phyloP scores from a whole-genome alignment of 23 tunicate species.

The Halocynthia roretzi region DNA sequence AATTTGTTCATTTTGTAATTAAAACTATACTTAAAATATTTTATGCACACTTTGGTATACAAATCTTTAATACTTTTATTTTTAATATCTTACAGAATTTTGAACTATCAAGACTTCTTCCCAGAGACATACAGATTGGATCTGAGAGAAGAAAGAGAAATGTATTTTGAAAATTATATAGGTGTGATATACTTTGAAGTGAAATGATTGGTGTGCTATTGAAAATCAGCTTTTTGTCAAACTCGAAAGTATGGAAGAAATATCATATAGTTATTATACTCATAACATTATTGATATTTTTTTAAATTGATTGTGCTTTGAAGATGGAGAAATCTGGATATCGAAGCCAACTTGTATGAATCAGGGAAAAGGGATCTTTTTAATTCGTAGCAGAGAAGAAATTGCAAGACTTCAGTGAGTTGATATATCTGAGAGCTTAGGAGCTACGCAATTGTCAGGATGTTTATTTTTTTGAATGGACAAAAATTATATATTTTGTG shows the following conservation, averaged over 20 bases:
- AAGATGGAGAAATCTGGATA: constrained; percentile 86
- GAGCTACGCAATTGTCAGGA: too few species aligned
- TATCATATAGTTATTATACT: too few species aligned
- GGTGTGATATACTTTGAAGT: constrained; percentile 23
- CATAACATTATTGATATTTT: too few species aligned
- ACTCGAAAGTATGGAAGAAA: too few species aligned
- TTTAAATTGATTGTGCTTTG: background rate
- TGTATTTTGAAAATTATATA: constrained; percentile 57
- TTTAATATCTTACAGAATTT: constrained; percentile 34
- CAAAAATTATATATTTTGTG: background rate
- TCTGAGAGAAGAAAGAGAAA: constrained; percentile 74
- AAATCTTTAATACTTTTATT: background rate
- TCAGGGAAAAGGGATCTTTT: constrained; percentile 88
- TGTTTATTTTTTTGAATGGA: too few species aligned
- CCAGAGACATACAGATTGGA: constrained; percentile 89
- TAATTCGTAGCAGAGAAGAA: constrained; percentile 56
- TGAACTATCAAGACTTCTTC: constrained; percentile 78
- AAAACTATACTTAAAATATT: too few species aligned
- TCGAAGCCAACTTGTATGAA: constrained; percentile 92
- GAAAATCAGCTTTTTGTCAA: too few species aligned
- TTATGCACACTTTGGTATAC: too few species aligned
- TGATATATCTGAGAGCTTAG: too few species aligned
- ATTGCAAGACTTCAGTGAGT: constrained; percentile 54
- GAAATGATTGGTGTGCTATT: background rate
- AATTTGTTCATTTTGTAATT: background rate